Evolutionary conservation across 1,140 invertebrate species (phyloP).

Genomic region (Pomacea maculata): DNA sequence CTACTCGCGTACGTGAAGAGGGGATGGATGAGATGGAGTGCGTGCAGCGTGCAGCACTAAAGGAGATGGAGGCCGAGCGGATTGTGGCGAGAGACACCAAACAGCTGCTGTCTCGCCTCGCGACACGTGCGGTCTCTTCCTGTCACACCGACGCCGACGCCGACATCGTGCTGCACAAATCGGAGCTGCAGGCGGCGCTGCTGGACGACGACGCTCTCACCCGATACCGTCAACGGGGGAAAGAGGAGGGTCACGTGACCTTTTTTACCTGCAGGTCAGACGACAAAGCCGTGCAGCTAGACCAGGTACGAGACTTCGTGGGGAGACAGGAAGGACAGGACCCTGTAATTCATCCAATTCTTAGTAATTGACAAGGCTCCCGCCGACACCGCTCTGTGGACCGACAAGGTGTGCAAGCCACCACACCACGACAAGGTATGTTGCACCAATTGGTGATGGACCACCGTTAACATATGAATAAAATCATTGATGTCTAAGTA

Average conservation of each 20-base stretch:
- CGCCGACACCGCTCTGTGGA: no score
- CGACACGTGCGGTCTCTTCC: no score
- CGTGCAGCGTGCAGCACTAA: neutral
- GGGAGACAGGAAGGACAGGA: neutral
- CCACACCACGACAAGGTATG: no score
- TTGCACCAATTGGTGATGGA: no score
- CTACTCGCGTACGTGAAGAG: conserved; percentile 7
- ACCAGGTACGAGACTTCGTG: conserved; percentile 4
- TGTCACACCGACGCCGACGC: no score
- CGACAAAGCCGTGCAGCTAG: neutral
- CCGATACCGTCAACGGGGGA: neutral
- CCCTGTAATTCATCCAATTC: no score
- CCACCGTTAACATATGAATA: no score
- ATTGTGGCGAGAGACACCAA: neutral
- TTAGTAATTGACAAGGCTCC: no score
- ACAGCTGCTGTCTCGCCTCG: neutral
- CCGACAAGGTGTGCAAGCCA: no score
- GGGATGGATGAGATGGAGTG: neutral
- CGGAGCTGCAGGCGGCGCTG: conserved; percentile 13
- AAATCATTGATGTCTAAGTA: no score
- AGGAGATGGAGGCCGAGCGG: conserved; percentile 1
- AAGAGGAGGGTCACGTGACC: neutral
- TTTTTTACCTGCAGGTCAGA: neutral
- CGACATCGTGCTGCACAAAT: no score
- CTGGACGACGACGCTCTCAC: neutral